Percentiles rank a stretch among this genome's conserved stretches.
These are phyloP conservation scores for Leptodactylus fuscus DNA, from an alignment of 2,113 vertebrate genomes.

Conservation along the genomic window DNA sequence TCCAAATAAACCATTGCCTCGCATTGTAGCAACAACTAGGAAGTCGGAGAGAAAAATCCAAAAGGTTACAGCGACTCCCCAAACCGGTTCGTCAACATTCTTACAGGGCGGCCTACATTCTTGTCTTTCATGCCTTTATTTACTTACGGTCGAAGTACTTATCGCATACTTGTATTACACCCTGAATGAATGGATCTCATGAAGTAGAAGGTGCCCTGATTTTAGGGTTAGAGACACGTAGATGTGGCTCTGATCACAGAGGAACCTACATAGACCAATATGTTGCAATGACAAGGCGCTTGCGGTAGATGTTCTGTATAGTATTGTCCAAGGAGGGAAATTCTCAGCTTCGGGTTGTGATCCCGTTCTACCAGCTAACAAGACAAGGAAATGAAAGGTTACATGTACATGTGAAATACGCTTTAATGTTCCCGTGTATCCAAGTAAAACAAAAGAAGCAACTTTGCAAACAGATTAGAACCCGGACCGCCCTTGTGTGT, in stretches of 20 bases:
- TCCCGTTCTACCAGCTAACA: background rate
- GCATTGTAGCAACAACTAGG: background rate
- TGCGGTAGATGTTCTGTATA: background rate
- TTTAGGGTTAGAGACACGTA: no score
- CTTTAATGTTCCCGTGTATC: background rate
- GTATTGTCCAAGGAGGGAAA: background rate
- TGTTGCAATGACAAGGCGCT: background rate
- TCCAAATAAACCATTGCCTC: conserved; percentile 19
- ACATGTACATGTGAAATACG: no score
- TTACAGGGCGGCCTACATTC: background rate
- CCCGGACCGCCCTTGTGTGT: background rate
- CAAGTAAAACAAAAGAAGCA: no score
- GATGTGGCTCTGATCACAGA: no score
- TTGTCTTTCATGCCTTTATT: background rate
- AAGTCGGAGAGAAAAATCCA: background rate
- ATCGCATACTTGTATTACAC: background rate
- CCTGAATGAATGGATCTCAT: background rate
- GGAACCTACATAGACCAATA: background rate
- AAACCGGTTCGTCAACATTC: conserved; percentile 26
- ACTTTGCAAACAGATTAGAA: no score
- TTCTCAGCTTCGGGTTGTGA: background rate
- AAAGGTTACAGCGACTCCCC: conserved; percentile 33
- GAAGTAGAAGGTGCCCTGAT: no score
- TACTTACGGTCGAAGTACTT: background rate
- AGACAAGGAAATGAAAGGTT: no score